Conservation (phyloP, 2,797 vertebrate species). For the Bufotes viridis region DNA sequence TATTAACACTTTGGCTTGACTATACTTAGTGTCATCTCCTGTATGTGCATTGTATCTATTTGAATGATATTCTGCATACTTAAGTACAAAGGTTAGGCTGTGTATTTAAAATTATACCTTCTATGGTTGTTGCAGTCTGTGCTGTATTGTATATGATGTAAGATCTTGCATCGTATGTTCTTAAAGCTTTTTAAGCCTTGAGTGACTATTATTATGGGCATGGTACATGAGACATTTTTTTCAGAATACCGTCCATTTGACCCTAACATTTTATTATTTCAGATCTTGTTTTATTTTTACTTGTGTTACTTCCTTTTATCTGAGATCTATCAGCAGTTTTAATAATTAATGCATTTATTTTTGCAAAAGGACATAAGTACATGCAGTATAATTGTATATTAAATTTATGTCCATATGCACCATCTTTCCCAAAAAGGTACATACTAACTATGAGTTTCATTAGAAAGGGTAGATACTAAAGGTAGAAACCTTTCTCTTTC, state of each 20-base stretch:
- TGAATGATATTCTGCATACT: slow-evolving; percentile 30
- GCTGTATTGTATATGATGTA: slow-evolving; percentile 31
- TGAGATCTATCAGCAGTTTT: neutral
- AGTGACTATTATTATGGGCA: neutral
- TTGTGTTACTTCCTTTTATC: neutral
- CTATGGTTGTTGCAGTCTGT: slow-evolving; percentile 33
- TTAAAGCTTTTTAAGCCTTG: slow-evolving; percentile 27
- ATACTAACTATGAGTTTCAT: neutral
- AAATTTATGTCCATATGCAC: neutral
- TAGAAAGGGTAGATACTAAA: neutral
- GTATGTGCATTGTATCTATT: slow-evolving; percentile 43
- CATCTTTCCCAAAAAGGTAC: neutral
- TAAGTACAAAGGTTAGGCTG: slow-evolving; percentile 22
- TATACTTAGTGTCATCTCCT: neutral
- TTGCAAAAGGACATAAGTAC: neutral
- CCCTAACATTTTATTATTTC: neutral
- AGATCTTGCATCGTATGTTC: slow-evolving; percentile 25
- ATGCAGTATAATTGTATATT: neutral
- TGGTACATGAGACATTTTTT: neutral
- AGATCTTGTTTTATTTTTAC: neutral
- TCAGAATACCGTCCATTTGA: neutral
- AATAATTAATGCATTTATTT: neutral
- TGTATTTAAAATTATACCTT: slow-evolving; percentile 14
- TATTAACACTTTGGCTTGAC: slow-evolving; percentile 5
- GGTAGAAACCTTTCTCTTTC: neutral